Conservation (phyloP, 2,113 vertebrate genomes). For the Notarius lentiginosus region DNA sequence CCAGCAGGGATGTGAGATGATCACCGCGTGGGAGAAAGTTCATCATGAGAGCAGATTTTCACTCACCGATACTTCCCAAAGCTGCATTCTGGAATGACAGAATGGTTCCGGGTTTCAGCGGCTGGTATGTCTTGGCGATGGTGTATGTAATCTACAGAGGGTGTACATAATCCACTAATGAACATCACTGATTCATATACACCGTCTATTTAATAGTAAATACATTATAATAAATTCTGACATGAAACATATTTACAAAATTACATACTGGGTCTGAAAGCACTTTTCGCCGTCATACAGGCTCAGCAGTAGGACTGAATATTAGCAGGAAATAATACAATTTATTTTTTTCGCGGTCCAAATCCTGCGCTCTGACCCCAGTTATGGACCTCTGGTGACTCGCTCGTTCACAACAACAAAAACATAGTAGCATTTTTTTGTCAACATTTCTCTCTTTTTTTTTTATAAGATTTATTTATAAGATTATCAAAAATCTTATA, state of each 20-base stretch:
- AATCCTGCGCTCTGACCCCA: no score
- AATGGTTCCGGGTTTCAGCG: conserved; percentile 70
- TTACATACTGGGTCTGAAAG: background rate
- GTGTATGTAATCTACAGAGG: conserved; percentile 75
- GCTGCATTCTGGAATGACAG: conserved; percentile 77
- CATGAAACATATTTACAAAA: background rate
- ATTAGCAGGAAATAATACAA: no score
- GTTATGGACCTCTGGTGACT: no score
- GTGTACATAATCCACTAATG: conserved; percentile 75
- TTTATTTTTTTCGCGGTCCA: no score
- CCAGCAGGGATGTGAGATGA: background rate
- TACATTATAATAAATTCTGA: background rate
- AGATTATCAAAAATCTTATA: no score
- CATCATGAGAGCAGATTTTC: background rate
- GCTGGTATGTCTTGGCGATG: conserved; percentile 80
- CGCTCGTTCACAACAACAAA: no score
- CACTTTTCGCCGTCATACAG: background rate
- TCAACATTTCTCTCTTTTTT: no score
- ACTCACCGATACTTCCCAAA: conserved; percentile 77
- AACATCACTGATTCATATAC: background rate
- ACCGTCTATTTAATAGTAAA: background rate
- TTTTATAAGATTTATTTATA: no score
- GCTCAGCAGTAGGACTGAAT: no score
- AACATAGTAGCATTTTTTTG: no score
- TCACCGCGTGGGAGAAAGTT: background rate